A percentile compares a stretch with the other conserved stretches of the same genome.
These are phyloP conservation scores for Lagorchestes hirsutus DNA, from an alignment of 2,797 vertebrate genomes.

Conservation along the genomic window DNA sequence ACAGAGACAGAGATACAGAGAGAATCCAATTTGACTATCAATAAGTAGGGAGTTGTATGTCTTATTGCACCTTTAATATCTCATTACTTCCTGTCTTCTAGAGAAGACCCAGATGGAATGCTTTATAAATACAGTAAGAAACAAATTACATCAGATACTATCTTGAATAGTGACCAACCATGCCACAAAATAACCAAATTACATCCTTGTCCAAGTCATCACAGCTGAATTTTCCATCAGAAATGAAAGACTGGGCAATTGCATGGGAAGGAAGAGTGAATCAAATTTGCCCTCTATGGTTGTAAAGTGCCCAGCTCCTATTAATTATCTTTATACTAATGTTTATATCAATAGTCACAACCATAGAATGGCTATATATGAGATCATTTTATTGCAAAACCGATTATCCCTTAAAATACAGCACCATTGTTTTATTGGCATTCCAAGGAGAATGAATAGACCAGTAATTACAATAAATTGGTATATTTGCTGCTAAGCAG, in stretches of 20 bases:
- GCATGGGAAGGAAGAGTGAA: constrained; percentile 57
- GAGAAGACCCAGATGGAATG: constrained; percentile 77
- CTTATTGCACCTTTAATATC: constrained; percentile 77
- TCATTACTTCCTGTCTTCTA: constrained; percentile 81
- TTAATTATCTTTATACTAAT: constrained; percentile 70
- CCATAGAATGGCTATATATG: constrained; percentile 35
- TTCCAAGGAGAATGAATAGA: constrained; percentile 53
- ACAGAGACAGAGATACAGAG: too few relatives aligned
- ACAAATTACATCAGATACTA: constrained; percentile 78
- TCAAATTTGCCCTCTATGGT: constrained; percentile 19
- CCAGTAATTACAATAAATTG: constrained; percentile 47
- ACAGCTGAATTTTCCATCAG: constrained; percentile 41
- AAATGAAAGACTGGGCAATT: constrained; percentile 39
- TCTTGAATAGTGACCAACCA: constrained; percentile 50
- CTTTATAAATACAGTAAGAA: constrained; percentile 75
- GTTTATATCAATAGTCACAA: constrained; percentile 64
- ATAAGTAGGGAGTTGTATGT: constrained; percentile 63
- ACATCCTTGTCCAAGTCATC: constrained; percentile 61
- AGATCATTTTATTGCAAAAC: background rate
- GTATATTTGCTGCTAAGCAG: constrained; percentile 22
- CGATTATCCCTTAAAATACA: constrained; percentile 34
- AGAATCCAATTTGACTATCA: background rate
- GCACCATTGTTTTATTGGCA: constrained; percentile 5
- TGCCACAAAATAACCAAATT: constrained; percentile 79
- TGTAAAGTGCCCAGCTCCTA: constrained; percentile 56